Base-by-base conservation (phyloP, 2,888 invertebrate genomes). In the Drosophila heteroneura region DNA sequence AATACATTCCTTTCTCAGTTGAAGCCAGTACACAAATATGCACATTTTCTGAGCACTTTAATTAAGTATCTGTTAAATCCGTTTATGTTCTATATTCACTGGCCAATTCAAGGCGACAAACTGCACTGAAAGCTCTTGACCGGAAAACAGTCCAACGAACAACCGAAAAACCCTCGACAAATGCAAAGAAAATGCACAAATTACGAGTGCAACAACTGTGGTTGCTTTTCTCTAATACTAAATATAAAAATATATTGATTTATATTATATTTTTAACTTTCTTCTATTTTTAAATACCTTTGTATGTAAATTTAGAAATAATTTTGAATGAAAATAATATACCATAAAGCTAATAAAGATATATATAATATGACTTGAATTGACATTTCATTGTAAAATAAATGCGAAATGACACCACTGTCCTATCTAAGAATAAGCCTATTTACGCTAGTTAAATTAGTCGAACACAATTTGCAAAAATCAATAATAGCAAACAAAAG, bases 21-120 rank as follows among this genome's bases (percentile, higher is more conserved):
- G 60, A 12, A 71, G 65, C 76, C 74, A 85, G 28, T 78, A 33
- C 32, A 71, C 60, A 37, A 74, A 67, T 10, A 72, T 32, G 60
- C 89, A 89, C 89, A 89, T 89, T 14, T 62, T 73, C 66, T n/a
- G 16, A 3, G 14, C 28, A n/a, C 7, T 33, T 35, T 37, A 35
- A 58, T 14, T 6, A 19, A 35, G 51, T 51, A 37, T 56, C 32
- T 7, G 19, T 12, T 4, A 33, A 22, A 9, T 30, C 16, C 0
- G 9, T 16, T 32, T 30, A 30, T 22, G 7, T 30, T 41, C 41
- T 39, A 1, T 28, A 54, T 49, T 14, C 16, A 57, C 16, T 26
- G 6, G 6, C 12, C 57, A 16, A n/a, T 26, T 10, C 30, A 14
- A 52, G 26, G 52, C 37, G 9, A n/a, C 14, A 44, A 58, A 30